Base-by-base conservation (phyloP, 1,140 invertebrate genomes). In the Bicyclus anynana region DNA sequence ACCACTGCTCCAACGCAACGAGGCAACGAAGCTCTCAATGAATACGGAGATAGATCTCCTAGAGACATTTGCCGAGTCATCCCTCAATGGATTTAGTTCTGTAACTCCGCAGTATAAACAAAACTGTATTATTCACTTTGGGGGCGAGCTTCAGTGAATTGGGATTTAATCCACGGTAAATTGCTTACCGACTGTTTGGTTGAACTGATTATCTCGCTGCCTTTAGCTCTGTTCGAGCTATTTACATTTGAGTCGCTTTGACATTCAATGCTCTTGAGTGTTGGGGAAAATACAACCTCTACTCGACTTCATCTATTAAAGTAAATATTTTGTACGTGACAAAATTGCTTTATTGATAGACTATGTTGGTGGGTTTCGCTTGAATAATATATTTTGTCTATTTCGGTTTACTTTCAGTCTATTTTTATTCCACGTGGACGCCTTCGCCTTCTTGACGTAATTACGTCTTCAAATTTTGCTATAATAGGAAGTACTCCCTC, bases 101-200 rank as follows among this genome's bases (percentile, higher is more conserved):
- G 46, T 35, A 72, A 72, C 60, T 78, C 68, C 62, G 54, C 67
- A 69, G 64, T 70, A 74, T 72, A 80, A 80, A 80, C 77, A 82
- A 78, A 82, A 72, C 65, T 77, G 75, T 67, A 77, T 77, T 78
- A 80, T 76, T 77, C 71, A 69, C 73, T 74, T 79, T 75, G 64
- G 70, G 72, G 69, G 70, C 65, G 61, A 52, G 54, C 53, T 78
- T 69, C 18, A 78, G 70, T 72, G 72, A 75, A 78, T 72, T 72
- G 59, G 59, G 69, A 61, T 69, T 76, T 84, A 81, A 84, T 81
- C 77, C 72, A 27, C 62, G 59, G 67, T 81, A 77, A 81, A 84
- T 84, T 80, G 73, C 78, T 80, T 77, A 76, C 74, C 65, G 73
- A 73, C 74, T 78, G 74, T 69, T 72, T 65, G 62, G 50, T 44